Evolutionary conservation across 2,113 vertebrate genomes (phyloP).

Genomic region (Scartelaos histophorus): DNA sequence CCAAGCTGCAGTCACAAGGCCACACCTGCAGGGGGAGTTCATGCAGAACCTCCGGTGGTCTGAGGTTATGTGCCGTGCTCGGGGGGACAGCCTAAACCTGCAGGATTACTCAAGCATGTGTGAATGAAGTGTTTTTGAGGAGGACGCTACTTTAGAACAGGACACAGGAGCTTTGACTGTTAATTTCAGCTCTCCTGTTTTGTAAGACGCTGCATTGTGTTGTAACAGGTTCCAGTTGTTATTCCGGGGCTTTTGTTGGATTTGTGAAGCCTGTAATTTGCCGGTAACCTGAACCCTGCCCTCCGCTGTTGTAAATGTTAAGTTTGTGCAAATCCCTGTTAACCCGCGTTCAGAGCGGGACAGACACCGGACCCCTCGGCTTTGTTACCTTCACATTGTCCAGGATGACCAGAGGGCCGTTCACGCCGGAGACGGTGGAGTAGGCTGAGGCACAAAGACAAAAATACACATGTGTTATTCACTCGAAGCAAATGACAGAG

Average conservation of each 20-base stretch:
- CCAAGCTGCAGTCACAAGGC: too few species aligned
- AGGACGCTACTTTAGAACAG: neutral
- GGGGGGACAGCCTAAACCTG: too few species aligned
- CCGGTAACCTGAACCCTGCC: neutral
- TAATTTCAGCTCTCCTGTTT: neutral
- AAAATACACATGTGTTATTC: neutral
- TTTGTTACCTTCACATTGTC: conserved; percentile 80
- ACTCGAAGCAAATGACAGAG: too few species aligned
- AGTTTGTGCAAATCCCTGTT: neutral
- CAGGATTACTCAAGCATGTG: too few species aligned
- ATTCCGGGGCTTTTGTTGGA: neutral
- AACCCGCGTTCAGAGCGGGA: neutral
- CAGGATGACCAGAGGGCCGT: conserved; percentile 83
- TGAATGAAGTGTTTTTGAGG: neutral
- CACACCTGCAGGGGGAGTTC: too few species aligned
- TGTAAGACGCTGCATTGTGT: neutral
- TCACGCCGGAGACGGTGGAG: conserved; percentile 82
- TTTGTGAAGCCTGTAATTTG: neutral
- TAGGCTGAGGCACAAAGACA: conserved; percentile 71
- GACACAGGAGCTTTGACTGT: neutral
- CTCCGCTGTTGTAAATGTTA: conserved; percentile 1
- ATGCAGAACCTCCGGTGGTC: too few species aligned
- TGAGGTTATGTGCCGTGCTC: too few species aligned
- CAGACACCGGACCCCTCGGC: neutral
- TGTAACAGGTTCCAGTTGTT: neutral